Evolutionary conservation across 2,797 vertebrate genomes (phyloP).

Genomic region (Perodicticus potto): DNA sequence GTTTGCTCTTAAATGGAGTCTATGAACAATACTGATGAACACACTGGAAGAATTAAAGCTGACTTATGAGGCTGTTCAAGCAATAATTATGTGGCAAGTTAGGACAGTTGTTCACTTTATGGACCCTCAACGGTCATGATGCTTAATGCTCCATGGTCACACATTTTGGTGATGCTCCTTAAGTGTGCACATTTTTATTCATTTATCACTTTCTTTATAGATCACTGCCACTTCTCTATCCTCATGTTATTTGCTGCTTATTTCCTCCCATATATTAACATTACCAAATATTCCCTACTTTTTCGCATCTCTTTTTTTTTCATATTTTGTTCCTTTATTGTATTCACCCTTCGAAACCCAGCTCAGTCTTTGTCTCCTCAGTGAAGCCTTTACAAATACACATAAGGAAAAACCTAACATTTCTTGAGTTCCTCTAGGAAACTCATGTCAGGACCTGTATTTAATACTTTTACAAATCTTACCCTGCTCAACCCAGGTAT

Average conservation of each 20-base stretch:
- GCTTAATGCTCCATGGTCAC: not conserved
- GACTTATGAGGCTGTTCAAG: not conserved
- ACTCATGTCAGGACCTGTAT: not conserved
- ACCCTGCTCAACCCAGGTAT: not conserved
- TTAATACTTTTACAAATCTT: constrained; percentile 6
- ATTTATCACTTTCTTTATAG: constrained; percentile 41
- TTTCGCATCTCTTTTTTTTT: not conserved
- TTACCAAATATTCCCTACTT: not conserved
- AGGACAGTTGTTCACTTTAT: not conserved
- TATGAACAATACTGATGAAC: not conserved
- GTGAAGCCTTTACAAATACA: not conserved
- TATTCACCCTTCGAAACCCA: constrained; percentile 38
- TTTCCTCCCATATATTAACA: not conserved
- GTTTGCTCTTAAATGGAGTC: not conserved
- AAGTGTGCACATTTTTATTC: not conserved
- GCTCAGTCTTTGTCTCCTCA: constrained; percentile 29
- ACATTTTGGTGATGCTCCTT: not conserved
- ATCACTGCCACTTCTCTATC: not conserved
- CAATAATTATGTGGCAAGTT: not conserved
- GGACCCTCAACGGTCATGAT: not conserved
- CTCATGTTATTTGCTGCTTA: not conserved
- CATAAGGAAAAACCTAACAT: not conserved
- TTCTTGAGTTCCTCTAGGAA: constrained; percentile 8
- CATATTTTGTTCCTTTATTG: not conserved
- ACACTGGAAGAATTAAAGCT: constrained; percentile 33